These are phyloP conservation scores for Frieseomelitta varia DNA, from an alignment of 1,140 invertebrate species.

Conservation along the genomic window DNA sequence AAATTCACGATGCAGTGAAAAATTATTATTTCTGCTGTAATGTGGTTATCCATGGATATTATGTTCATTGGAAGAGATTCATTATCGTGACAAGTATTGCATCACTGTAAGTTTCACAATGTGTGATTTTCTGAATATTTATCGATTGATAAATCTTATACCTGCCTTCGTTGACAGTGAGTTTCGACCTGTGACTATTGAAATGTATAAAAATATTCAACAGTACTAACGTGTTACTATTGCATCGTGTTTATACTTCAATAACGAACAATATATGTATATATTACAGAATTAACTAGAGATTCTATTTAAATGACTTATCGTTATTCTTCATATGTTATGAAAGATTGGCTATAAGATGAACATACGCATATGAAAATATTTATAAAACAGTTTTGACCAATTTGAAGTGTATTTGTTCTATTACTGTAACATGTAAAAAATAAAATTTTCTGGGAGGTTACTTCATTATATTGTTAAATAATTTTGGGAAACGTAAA, in stretches of 20 bases:
- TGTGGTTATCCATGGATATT: conserved; percentile 15
- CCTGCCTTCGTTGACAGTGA: not conserved
- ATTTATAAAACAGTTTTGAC: not conserved
- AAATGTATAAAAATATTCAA: conserved; percentile 10
- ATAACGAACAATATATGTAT: too few species aligned
- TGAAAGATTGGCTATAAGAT: not conserved
- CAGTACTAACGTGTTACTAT: not conserved
- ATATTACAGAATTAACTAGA: not conserved
- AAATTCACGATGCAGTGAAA: not conserved
- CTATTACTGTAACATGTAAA: conserved; percentile 4
- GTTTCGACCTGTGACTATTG: not conserved
- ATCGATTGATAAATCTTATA: not conserved
- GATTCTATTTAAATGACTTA: not conserved
- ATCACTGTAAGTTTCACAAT: conserved; percentile 46
- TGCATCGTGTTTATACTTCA: too few species aligned
- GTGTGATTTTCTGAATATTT: not conserved
- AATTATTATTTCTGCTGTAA: not conserved
- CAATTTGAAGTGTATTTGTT: conserved; percentile 12
- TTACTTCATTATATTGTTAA: not conserved
- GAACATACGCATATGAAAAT: not conserved
- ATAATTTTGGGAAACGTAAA: not conserved
- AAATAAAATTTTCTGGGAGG: not conserved
- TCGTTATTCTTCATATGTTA: not conserved
- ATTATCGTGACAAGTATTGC: conserved; percentile 34
- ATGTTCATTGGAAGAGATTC: not conserved